These are phyloP conservation scores for Sciurus niger DNA, from an alignment of 2,113 vertebrate genomes.

Conservation along the genomic window DNA sequence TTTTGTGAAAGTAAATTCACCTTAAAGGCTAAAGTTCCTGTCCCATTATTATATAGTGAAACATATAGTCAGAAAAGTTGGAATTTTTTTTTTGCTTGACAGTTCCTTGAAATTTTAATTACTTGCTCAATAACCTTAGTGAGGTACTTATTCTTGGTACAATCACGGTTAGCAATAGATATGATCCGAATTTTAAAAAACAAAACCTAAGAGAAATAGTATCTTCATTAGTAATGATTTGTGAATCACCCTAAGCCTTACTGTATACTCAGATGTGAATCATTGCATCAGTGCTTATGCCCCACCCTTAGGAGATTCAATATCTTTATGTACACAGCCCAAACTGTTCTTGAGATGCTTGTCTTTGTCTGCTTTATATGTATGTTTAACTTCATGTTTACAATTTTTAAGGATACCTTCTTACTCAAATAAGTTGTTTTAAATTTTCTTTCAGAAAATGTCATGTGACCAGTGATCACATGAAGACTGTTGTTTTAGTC, in stretches of 20 bases:
- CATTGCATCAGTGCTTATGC: neutral
- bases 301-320: neutral
- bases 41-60: neutral
- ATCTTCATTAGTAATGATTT: conserved; percentile 30
- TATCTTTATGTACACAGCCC: neutral
- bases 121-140: conserved; percentile 9
- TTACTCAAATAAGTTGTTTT: conserved; percentile 49
- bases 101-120: conserved; percentile 46
- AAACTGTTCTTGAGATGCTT: conserved; percentile 9
- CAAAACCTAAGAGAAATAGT: conserved; percentile 3
- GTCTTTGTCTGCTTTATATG: neutral
- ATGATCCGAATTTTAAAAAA: neutral
- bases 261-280: neutral
- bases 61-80: conserved; percentile 25
- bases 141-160: conserved; percentile 42
- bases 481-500: neutral
- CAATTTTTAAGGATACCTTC: conserved; percentile 50
- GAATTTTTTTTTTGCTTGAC: conserved; percentile 48
- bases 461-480: neutral
- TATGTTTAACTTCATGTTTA: conserved; percentile 37
- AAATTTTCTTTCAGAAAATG: conserved; percentile 39
- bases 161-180: conserved; percentile 31
- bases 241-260: neutral
- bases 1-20: conserved; percentile 36
- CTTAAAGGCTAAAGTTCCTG: conserved; percentile 11